Evolutionary conservation across 2,888 invertebrate species (phyloP).

Genomic region (Sphaerophoria rueppellii): DNA sequence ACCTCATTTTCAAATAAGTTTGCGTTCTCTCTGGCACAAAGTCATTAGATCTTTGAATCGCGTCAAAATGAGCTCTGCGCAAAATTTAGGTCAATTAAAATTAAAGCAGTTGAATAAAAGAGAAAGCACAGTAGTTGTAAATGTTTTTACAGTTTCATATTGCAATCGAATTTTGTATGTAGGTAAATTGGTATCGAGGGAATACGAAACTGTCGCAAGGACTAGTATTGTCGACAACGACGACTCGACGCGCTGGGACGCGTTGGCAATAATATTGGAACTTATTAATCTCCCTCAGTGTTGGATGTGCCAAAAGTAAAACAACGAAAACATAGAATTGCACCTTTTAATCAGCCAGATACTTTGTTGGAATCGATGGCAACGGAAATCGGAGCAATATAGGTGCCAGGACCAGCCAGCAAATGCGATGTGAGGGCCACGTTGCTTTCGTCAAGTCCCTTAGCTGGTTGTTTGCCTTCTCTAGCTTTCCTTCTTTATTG

Average conservation of each 20-base stretch:
- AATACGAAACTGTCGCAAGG: constrained; percentile 34
- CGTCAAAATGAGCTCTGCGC: constrained; percentile 34
- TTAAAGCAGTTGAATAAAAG: constrained; percentile 35
- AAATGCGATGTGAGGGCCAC: constrained; percentile 36
- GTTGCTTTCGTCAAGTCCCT: constrained; percentile 66
- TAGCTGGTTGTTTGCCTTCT: constrained; percentile 53
- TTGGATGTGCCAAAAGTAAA: constrained; percentile 12
- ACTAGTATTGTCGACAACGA: neutral
- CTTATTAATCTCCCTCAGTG: constrained; percentile 4
- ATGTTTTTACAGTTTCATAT: neutral
- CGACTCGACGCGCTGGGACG: neutral
- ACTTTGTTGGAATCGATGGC: constrained; percentile 26
- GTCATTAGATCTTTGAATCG: constrained; percentile 60
- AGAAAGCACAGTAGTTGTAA: constrained; percentile 14
- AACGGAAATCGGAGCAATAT: neutral
- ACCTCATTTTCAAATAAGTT: constrained; percentile 32
- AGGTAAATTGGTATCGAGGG: constrained; percentile 12
- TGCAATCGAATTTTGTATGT: neutral
- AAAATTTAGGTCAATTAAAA: constrained; percentile 65
- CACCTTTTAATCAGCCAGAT: constrained; percentile 63
- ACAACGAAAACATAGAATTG: constrained; percentile 48
- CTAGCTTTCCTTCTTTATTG: constrained; percentile 6
- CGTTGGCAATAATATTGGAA: neutral
- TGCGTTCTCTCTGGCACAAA: constrained; percentile 35
- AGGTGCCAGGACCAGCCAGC: neutral